Percentiles rank a stretch among this genome's conserved stretches.
Conservation (phyloP, 37 sponge, comb jelly and placozoan species). For the Bolinopsis microptera region DNA sequence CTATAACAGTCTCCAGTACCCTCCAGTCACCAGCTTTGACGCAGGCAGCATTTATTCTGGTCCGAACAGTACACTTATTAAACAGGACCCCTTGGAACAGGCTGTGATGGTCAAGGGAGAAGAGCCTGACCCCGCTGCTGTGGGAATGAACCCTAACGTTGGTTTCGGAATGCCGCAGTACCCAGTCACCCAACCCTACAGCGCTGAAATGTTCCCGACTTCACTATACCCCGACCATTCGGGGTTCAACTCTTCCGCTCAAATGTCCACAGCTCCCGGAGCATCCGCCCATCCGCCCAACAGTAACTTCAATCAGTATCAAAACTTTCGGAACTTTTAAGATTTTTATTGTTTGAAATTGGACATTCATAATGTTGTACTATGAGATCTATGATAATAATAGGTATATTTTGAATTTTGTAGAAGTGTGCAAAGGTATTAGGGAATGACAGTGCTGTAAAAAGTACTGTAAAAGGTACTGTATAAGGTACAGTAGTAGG, state of each 20-base stretch:
- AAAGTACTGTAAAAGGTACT: no score
- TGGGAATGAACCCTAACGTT: not conserved
- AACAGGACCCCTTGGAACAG: constrained; percentile 47
- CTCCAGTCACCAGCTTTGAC: not conserved
- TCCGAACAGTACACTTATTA: not conserved
- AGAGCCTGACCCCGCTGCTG: not conserved
- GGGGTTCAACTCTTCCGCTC: not conserved
- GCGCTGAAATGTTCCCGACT: constrained; percentile 38
- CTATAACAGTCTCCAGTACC: not conserved
- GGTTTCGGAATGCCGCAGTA: constrained; percentile 24
- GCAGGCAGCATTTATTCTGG: not conserved
- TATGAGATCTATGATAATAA: not conserved
- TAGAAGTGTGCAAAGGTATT: no score
- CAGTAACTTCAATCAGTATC: constrained; percentile 31
- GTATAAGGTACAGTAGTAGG: no score
- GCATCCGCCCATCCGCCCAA: not conserved
- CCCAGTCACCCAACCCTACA: constrained; percentile 16
- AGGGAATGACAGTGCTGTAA: no score
- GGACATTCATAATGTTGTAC: not conserved
- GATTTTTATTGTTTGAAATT: constrained; percentile 65
- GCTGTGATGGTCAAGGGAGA: not conserved
- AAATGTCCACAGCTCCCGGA: not conserved
- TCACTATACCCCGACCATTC: constrained; percentile 54
- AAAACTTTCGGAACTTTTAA: constrained; percentile 61
- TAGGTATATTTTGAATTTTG: not conserved